Evolutionary conservation across 2,113 vertebrate genomes (phyloP).

Genomic region (Chinchilla lanigera): DNA sequence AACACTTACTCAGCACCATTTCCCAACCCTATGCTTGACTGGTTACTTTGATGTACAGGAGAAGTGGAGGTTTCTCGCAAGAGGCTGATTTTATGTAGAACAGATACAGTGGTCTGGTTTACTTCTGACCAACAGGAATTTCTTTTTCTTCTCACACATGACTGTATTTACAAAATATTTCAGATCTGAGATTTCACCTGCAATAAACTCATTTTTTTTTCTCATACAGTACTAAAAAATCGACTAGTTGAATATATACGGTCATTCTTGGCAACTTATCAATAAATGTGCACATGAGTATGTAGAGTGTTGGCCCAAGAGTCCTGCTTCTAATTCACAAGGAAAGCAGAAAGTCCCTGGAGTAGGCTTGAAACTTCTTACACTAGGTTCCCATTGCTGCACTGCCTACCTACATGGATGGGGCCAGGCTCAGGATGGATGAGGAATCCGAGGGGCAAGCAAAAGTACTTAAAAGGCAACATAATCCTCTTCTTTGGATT

Average conservation of each 20-base stretch:
- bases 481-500: not conserved
- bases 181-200: not conserved
- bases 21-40: not conserved
- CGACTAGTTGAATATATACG: not conserved
- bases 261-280: constrained; percentile 34
- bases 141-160: not conserved
- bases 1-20: not conserved
- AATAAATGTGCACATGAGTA: not conserved
- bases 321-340: not conserved
- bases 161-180: constrained; percentile 20
- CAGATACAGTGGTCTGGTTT: not conserved
- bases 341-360: not conserved
- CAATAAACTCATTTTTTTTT: not conserved
- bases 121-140: not conserved
- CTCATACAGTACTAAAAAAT: not conserved
- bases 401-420: too few species aligned
- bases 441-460: not conserved
- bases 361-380: not conserved
- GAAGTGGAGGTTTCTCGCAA: not conserved
- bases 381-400: not conserved
- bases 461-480: not conserved
- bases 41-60: not conserved
- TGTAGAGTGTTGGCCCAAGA: not conserved
- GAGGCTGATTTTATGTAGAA: not conserved
- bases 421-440: not conserved